Percentiles rank a stretch among this genome's conserved stretches.
These are phyloP conservation scores for Mechanitis messenoides DNA, from an alignment of 2,888 invertebrate species.

Conservation along the genomic window DNA sequence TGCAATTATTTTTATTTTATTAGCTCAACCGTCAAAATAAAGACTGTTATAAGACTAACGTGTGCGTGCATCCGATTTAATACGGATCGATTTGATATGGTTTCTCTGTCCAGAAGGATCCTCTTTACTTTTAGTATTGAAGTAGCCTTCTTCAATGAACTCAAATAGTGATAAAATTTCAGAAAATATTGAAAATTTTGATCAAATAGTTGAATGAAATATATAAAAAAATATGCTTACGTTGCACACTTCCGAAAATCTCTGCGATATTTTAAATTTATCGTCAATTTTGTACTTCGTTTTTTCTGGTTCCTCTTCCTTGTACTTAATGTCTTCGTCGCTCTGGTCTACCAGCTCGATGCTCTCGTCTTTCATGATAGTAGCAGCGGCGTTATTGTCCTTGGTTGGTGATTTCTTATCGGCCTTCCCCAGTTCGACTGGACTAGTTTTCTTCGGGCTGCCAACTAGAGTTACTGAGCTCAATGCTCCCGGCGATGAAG, in stretches of 20 bases:
- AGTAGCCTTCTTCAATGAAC: no score
- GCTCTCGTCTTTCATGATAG: constrained; percentile 62
- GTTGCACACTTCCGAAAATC: constrained; percentile 62
- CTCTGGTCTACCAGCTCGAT: constrained; percentile 68
- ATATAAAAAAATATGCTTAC: constrained; percentile 3
- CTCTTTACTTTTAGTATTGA: no score
- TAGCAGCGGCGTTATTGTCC: constrained; percentile 53
- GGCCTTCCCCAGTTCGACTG: constrained; percentile 41
- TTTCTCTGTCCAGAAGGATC: no score
- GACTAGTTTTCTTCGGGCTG: constrained; percentile 66
- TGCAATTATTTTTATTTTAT: no score
- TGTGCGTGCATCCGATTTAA: no score
- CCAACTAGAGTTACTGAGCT: constrained; percentile 85
- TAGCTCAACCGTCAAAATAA: no score
- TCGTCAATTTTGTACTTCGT: constrained; percentile 58
- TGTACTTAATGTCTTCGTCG: constrained; percentile 66
- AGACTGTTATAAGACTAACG: no score
- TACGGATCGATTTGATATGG: no score
- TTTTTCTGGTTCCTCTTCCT: constrained; percentile 65
- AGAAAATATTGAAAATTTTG: no score
- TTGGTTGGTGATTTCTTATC: constrained; percentile 48
- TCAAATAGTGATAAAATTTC: no score
- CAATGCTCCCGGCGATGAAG: constrained; percentile 83
- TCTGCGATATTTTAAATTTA: constrained; percentile 67
- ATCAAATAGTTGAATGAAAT: background rate